Base-by-base conservation (phyloP, 2,113 vertebrate species). In the Zootoca vivipara region DNA sequence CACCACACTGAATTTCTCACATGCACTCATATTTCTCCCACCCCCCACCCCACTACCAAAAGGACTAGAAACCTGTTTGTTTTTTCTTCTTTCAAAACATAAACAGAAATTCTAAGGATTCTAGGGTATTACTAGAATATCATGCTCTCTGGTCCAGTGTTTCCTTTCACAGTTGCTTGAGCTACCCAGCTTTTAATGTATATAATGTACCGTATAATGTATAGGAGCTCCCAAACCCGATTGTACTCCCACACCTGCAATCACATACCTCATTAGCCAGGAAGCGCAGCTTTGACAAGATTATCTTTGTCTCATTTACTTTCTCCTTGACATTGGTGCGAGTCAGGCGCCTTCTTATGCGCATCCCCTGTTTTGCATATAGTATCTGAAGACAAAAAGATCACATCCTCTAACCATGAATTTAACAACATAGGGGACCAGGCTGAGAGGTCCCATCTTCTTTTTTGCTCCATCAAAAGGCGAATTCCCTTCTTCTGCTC, bases 201-300 rank as follows among this genome's bases (percentile, higher is more conserved):
- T 24, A 38, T 38, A 38, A 38, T 38, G 58, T n/a, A n/a, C n/a
- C n/a, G n/a, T 20, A 20, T 35, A 35, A 20, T 30, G 1, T 2
- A 26, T 79, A 35, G 2, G 10, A 30, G 13, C 26, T 52, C 42
- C 65, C 38, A 75, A 69, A 56, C 40, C 15, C 52, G 65, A 90
- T 69, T 67, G 40, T 33, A 3, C 33, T 24, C 35, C 4, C 46
- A 7, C 16, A 52, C 78, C 38, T 33, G 24, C 20, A 24, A 8
- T 22, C 1, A 52, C 4, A 40, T 94, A 99, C 98, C 98, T 99
- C 98, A 95, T 96, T 96, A 85, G 97, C 96, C 91, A 98, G 67
- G 24, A 97, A 97, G 81, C 94, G 94, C 38, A 99, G 92, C 89
- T 96, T 98, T 85, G 93, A 93, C 62, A 99, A 92, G 72, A 98